Evolutionary conservation across 1,140 invertebrate genomes (phyloP).

Genomic region (Galleria mellonella): DNA sequence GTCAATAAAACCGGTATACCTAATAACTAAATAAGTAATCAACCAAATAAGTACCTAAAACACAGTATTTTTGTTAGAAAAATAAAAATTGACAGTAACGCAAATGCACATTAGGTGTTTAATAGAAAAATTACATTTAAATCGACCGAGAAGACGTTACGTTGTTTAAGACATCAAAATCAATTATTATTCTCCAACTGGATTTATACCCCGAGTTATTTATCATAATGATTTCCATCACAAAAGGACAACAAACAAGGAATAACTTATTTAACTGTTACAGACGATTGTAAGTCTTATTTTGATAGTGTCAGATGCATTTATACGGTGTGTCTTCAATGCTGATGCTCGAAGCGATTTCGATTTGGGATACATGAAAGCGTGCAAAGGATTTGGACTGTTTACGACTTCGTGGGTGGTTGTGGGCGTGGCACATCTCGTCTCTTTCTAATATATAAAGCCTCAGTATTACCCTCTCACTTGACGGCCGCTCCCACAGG

Average conservation of each 20-base stretch:
- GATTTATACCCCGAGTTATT: constrained; percentile 64
- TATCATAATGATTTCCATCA: constrained; percentile 68
- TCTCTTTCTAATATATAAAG: constrained; percentile 26
- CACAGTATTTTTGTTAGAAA: too few relatives aligned
- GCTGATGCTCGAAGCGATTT: constrained; percentile 60
- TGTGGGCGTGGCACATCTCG: constrained; percentile 55
- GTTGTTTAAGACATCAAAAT: constrained; percentile 69
- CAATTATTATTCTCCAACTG: constrained; percentile 62
- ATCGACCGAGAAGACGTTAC: too few relatives aligned
- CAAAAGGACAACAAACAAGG: constrained; percentile 55
- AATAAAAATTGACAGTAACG: too few relatives aligned
- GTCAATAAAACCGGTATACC: too few relatives aligned
- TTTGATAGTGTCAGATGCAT: constrained; percentile 16
- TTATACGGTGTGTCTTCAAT: constrained; percentile 21
- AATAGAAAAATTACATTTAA: too few relatives aligned
- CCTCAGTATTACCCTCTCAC: constrained; percentile 28
- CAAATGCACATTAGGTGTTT: too few relatives aligned
- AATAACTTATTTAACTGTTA: constrained; percentile 61
- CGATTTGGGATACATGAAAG: constrained; percentile 71
- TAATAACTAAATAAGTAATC: too few relatives aligned
- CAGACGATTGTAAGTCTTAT: constrained; percentile 42
- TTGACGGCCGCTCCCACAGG: constrained; percentile 62
- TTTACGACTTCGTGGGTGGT: constrained; percentile 71
- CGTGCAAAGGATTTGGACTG: constrained; percentile 71
- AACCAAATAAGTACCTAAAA: too few relatives aligned